Percentiles rank a stretch among this genome's conserved stretches.
phyloP scores from a whole-genome alignment of 92 coral and sea anemone species.

The Anthopleura xanthogrammica region DNA sequence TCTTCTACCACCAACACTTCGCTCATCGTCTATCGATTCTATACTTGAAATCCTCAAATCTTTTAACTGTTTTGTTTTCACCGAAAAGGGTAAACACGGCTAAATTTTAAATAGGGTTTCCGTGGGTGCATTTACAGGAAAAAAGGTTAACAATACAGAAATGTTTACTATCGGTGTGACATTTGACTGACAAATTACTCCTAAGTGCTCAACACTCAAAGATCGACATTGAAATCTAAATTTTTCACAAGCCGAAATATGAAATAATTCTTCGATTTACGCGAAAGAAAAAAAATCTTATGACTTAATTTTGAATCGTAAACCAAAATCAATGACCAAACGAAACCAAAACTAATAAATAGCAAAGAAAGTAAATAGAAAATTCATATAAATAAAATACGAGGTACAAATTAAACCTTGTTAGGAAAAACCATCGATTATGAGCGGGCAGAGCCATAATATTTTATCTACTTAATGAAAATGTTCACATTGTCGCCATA shows the following conservation, averaged over 20 bases:
- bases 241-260: background rate
- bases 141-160: background rate
- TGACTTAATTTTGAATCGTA: background rate
- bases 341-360: background rate
- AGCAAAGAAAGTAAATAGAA: constrained; percentile 3
- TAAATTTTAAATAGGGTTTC: background rate
- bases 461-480: constrained; percentile 3
- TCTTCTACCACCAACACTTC: constrained; percentile 20
- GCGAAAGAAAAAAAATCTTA: background rate
- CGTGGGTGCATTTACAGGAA: background rate
- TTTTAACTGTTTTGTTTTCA: background rate
- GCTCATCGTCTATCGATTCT: constrained; percentile 1
- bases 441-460: background rate
- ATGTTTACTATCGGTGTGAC: background rate
- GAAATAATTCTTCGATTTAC: background rate
- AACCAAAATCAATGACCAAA: background rate
- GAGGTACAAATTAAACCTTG: constrained; percentile 20
- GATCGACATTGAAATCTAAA: background rate
- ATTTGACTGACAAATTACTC: constrained; percentile 6
- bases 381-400: constrained; percentile 22
- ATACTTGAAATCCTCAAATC: background rate
- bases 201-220: background rate
- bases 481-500: background rate
- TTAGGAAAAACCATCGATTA: constrained; percentile 1
- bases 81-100: background rate